Percentiles rank a stretch among this genome's conserved stretches.
These are phyloP conservation scores for Drosophila nannoptera DNA, from an alignment of 1,140 invertebrate genomes.

Conservation along the genomic window DNA sequence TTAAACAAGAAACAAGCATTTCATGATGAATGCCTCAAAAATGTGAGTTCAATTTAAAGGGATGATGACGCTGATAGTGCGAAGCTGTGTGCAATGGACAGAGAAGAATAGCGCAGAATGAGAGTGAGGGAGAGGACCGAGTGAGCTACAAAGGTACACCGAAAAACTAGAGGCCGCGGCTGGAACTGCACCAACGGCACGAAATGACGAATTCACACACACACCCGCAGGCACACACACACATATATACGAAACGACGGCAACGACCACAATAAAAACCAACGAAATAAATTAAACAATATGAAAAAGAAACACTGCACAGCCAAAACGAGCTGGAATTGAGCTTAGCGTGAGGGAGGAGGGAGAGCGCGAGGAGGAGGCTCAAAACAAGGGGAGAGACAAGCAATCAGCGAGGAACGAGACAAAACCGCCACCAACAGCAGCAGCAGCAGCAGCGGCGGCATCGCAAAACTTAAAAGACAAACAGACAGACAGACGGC, in stretches of 20 bases:
- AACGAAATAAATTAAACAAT: constrained; percentile 77
- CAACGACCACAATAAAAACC: constrained; percentile 70
- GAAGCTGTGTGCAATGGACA: constrained; percentile 34
- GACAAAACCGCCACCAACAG: constrained; percentile 48
- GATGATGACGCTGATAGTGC: constrained; percentile 44
- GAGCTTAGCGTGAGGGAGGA: constrained; percentile 22
- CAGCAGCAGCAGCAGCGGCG: constrained; percentile 14
- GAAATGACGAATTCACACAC: constrained; percentile 37
- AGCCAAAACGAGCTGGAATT: constrained; percentile 57
- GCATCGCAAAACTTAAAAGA: constrained; percentile 52
- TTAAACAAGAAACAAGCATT: constrained; percentile 71
- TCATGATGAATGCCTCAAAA: constrained; percentile 69
- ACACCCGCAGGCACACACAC: constrained; percentile 1
- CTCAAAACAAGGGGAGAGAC: constrained; percentile 13
- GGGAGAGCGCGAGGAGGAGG: constrained; percentile 15
- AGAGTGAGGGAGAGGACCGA: background rate
- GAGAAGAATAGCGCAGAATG: constrained; percentile 4
- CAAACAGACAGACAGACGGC: constrained; percentile 39
- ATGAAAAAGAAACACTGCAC: constrained; percentile 74
- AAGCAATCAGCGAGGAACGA: constrained; percentile 62
- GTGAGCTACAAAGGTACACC: constrained; percentile 16
- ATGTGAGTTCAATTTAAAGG: constrained; percentile 53
- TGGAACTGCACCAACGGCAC: constrained; percentile 18
- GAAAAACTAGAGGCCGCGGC: constrained; percentile 17
- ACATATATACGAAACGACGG: constrained; percentile 22